These are phyloP conservation scores for Trachelipus rathkii DNA, from an alignment of 1,140 invertebrate genomes.

Conservation along the genomic window DNA sequence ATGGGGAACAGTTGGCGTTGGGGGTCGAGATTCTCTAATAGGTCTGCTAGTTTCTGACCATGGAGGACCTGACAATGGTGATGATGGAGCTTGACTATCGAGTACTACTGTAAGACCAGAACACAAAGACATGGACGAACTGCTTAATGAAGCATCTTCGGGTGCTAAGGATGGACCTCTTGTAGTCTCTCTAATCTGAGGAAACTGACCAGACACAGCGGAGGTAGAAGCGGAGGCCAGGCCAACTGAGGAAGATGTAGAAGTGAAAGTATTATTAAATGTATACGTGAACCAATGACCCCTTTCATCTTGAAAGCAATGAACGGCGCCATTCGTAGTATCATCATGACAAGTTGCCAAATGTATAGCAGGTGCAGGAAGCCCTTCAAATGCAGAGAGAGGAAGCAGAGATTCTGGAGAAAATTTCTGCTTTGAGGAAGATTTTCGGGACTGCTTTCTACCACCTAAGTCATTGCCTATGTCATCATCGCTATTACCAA, in stretches of 20 bases:
- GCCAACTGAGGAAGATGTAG: slow-evolving; percentile 55
- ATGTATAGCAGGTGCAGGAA: slow-evolving; percentile 57
- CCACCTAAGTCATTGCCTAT: neutral
- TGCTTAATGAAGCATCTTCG: slow-evolving; percentile 52
- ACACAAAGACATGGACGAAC: slow-evolving; percentile 58
- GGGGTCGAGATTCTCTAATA: neutral
- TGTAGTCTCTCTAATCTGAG: slow-evolving; percentile 4
- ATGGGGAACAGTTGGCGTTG: neutral
- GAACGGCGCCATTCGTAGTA: slow-evolving; percentile 78
- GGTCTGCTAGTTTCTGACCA: neutral
- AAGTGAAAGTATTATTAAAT: slow-evolving; percentile 71
- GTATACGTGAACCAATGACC: slow-evolving; percentile 73
- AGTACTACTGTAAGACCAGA: slow-evolving; percentile 59
- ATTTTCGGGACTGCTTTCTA: neutral
- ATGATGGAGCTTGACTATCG: slow-evolving; percentile 4
- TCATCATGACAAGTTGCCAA: slow-evolving; percentile 80
- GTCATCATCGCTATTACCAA: neutral
- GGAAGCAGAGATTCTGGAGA: slow-evolving; percentile 28
- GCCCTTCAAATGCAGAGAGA: slow-evolving; percentile 38
- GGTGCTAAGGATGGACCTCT: slow-evolving; percentile 23
- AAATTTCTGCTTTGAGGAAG: neutral
- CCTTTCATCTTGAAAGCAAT: slow-evolving; percentile 66
- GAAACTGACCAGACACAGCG: neutral
- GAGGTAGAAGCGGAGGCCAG: slow-evolving; percentile 43
- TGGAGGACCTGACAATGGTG: neutral